A percentile compares a stretch with the other conserved stretches of the same genome.
These are phyloP conservation scores for Drosophila hawaiiensis DNA, from an alignment of 2,888 invertebrate species.

Conservation along the genomic window DNA sequence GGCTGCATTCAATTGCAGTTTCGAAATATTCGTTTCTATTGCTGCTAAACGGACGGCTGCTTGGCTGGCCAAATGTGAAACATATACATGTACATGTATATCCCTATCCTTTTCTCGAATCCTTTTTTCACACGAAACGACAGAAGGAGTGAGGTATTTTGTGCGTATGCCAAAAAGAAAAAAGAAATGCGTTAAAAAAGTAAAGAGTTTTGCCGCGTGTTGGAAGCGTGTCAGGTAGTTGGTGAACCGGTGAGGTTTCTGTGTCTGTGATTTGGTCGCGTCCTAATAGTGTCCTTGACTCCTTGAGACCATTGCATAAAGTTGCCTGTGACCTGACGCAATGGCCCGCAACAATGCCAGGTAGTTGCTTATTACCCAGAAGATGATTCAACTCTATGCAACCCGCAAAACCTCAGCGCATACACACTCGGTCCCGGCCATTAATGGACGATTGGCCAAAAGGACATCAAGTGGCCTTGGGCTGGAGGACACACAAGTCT, in stretches of 20 bases:
- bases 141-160: constrained; percentile 42
- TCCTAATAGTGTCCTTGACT: constrained; percentile 54
- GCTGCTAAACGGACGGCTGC: constrained; percentile 13
- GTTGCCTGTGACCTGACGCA: constrained; percentile 65
- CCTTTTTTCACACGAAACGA: constrained; percentile 44
- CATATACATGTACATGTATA: neutral
- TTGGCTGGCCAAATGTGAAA: constrained; percentile 22
- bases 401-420: constrained; percentile 72
- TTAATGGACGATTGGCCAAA: constrained; percentile 19
- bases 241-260: neutral
- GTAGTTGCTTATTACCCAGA: constrained; percentile 47
- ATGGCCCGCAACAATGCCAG: constrained; percentile 54
- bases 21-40: constrained; percentile 31
- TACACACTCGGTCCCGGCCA: constrained; percentile 15
- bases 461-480: constrained; percentile 48
- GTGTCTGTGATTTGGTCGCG: neutral
- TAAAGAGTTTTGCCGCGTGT: constrained; percentile 71
- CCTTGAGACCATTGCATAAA: constrained; percentile 63
- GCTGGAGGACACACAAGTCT: constrained; percentile 5
- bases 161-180: constrained; percentile 5
- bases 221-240: constrained; percentile 72
- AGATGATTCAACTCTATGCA: constrained; percentile 77
- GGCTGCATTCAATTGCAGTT: constrained; percentile 57
- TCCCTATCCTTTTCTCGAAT: constrained; percentile 45
- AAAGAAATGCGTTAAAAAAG: constrained; percentile 28